Conservation (phyloP, 2,888 invertebrate genomes). For the Pristionchus entomophagus region DNA sequence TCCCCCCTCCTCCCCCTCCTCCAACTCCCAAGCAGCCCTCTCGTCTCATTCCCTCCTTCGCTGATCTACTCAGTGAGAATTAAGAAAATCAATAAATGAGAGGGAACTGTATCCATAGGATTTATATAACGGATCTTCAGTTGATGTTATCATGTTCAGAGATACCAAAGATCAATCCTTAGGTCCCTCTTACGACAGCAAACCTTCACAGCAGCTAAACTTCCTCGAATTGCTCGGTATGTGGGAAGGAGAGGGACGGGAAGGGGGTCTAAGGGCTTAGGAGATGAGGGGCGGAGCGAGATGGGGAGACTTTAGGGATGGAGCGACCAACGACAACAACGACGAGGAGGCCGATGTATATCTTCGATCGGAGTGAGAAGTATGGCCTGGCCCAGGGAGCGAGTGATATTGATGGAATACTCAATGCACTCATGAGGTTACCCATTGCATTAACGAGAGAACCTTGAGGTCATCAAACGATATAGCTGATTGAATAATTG, state of each 20-base stretch:
- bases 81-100: background rate
- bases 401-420: conserved; percentile 47
- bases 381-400: conserved; percentile 35
- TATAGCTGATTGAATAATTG: too few species aligned
- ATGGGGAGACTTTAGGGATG: background rate
- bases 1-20: conserved; percentile 23
- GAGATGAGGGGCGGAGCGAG: background rate
- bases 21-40: background rate
- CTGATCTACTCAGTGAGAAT: conserved; percentile 35
- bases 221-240: conserved; percentile 42
- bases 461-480: too few species aligned
- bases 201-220: conserved; percentile 38
- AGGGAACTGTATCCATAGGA: too few species aligned
- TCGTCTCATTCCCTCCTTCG: conserved; percentile 36
- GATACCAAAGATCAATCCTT: background rate
- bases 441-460: too few species aligned
- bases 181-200: conserved; percentile 32
- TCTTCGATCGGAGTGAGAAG: conserved; percentile 41
- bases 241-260: conserved; percentile 7
- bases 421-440: conserved; percentile 47
- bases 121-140: background rate
- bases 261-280: too few species aligned
- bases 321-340: conserved; percentile 41
- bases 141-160: background rate
- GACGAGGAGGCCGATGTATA: background rate